phyloP scores from a whole-genome alignment of 2,888 invertebrate species.

The Amaurobius ferox region DNA sequence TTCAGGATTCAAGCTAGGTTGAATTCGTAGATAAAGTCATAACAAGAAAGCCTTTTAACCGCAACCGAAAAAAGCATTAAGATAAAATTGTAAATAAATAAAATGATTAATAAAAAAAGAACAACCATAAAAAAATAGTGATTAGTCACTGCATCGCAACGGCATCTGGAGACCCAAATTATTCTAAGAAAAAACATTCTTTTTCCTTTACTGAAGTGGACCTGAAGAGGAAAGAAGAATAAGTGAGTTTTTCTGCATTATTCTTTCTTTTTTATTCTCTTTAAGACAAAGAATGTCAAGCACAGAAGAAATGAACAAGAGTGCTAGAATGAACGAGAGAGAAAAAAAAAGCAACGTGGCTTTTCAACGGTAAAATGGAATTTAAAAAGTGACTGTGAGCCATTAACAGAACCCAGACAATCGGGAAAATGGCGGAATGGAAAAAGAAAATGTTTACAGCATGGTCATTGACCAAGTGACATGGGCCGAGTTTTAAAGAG shows the following conservation, averaged over 20 bases:
- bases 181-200: neutral
- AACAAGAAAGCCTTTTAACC: too few relatives aligned
- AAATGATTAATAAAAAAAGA: too few relatives aligned
- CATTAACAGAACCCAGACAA: conserved; percentile 13
- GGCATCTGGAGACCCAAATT: neutral
- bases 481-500: too few relatives aligned
- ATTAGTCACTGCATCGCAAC: neutral
- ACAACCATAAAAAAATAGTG: too few relatives aligned
- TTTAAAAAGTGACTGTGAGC: neutral
- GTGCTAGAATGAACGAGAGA: neutral
- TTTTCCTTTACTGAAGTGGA: neutral
- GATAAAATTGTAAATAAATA: too few relatives aligned
- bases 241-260: too few relatives aligned
- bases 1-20: too few relatives aligned
- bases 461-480: conserved; percentile 1
- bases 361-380: neutral
- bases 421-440: neutral
- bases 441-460: neutral
- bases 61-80: too few relatives aligned
- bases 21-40: too few relatives aligned
- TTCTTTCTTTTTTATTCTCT: neutral
- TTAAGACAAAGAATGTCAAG: neutral
- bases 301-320: neutral
- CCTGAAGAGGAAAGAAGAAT: neutral
- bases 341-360: neutral